Percentiles rank a stretch among this genome's conserved stretches.
phyloP scores from a whole-genome alignment of 2,888 invertebrate genomes.

The Phalangium opilio region DNA sequence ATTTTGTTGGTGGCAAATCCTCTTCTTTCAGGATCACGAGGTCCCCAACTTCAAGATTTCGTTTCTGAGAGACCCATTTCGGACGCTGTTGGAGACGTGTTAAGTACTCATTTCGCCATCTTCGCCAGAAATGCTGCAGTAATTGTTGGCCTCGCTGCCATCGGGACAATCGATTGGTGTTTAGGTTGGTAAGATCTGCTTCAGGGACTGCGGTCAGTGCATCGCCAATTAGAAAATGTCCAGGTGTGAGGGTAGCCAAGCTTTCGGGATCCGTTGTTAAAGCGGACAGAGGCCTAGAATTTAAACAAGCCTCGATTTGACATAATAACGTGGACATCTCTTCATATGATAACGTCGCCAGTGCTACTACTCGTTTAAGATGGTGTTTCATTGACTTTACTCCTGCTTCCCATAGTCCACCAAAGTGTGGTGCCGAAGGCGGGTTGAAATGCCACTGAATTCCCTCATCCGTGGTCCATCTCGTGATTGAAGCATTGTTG shows the following conservation, averaged over 20 bases:
- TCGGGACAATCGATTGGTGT: constrained; percentile 16
- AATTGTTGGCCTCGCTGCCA: too few relatives aligned
- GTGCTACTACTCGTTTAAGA: constrained; percentile 20
- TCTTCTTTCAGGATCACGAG: constrained; percentile 1
- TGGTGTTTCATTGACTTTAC: constrained; percentile 16
- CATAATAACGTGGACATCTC: constrained; percentile 24
- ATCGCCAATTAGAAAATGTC: constrained; percentile 25
- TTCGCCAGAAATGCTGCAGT: too few relatives aligned
- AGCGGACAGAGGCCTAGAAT: constrained; percentile 23
- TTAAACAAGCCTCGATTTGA: constrained; percentile 25
- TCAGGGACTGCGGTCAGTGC: constrained; percentile 17
- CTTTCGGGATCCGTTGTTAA: constrained; percentile 22
- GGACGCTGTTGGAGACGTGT: too few relatives aligned
- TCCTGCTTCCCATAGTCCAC: constrained; percentile 17
- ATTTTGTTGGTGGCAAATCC: not conserved
- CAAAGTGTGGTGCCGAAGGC: constrained; percentile 17
- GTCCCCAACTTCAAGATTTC: constrained; percentile 18
- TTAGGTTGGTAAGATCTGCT: too few relatives aligned
- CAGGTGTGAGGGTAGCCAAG: constrained; percentile 22
- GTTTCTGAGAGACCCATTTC: constrained; percentile 22
- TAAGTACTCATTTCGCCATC: too few relatives aligned
- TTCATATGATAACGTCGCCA: constrained; percentile 23
- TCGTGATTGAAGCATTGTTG: not conserved
- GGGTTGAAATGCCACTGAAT: constrained; percentile 21
- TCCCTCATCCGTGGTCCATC: constrained; percentile 5